Evolutionary conservation across 2,797 vertebrate genomes (phyloP).

Genomic region (Limnodromus scolopaceus): DNA sequence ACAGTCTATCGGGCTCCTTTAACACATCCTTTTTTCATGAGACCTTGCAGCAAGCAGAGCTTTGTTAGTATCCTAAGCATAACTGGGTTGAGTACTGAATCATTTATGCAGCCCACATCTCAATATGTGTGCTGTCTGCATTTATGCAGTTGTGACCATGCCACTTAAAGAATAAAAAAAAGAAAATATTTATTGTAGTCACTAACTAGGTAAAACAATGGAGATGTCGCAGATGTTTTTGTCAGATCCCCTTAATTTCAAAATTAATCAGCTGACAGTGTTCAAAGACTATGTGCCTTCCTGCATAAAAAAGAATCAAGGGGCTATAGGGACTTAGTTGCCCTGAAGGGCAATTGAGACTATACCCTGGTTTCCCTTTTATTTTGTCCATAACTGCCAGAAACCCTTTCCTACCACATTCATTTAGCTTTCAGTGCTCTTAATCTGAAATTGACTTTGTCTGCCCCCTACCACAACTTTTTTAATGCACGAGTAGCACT

Average conservation of each 20-base stretch:
- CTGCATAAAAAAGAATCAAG: not conserved
- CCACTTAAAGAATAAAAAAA: not conserved
- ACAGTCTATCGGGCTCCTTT: not conserved
- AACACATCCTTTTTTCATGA: not conserved
- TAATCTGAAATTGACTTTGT: not conserved
- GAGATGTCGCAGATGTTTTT: not conserved
- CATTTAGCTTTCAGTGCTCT: not conserved
- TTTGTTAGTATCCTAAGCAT: not conserved
- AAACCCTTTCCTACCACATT: not conserved
- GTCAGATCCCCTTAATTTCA: not conserved
- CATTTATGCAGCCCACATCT: not conserved
- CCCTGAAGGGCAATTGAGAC: not conserved
- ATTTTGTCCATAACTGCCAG: not conserved
- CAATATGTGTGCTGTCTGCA: accelerated
- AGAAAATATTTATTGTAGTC: not conserved
- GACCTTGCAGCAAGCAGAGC: not conserved
- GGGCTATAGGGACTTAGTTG: not conserved
- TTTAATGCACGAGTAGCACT: not conserved
- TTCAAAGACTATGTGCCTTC: not conserved
- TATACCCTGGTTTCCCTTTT: not conserved
- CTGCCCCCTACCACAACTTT: not conserved
- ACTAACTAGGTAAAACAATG: not conserved
- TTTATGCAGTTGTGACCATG: not conserved
- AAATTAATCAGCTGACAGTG: not conserved
- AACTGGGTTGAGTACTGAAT: not conserved